phyloP scores from a whole-genome alignment of 37 sponge, comb jelly and placozoan species.

The Theonella swinhoei region DNA sequence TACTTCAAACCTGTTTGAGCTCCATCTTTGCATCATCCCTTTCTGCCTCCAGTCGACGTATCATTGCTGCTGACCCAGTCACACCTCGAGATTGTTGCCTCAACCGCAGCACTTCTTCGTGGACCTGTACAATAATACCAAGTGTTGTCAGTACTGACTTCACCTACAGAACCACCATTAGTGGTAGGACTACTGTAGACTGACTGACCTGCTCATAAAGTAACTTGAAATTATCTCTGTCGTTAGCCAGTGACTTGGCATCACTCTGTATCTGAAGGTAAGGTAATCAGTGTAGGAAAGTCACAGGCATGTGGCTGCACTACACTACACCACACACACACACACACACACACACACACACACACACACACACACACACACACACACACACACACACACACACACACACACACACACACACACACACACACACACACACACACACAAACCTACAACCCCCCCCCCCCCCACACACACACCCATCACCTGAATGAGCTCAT shows the following conservation, averaged over 20 bases:
- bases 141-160: not conserved
- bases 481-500: conserved; percentile 67
- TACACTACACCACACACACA: too few species aligned
- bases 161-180: not conserved
- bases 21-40: conserved; percentile 78
- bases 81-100: conserved; percentile 46
- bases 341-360: conserved; percentile 10
- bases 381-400: not conserved
- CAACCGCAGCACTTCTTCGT: conserved; percentile 62
- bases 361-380: too few species aligned
- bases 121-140: conserved; percentile 39
- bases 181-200: too few species aligned
- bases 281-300: conserved; percentile 13
- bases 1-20: conserved; percentile 22
- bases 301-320: not conserved
- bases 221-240: conserved; percentile 90
- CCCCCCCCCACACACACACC: too few species aligned
- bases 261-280: conserved; percentile 76
- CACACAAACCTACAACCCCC: not conserved
- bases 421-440: not conserved
- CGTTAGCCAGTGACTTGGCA: conserved; percentile 72
- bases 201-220: conserved; percentile 90
- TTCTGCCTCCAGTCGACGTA: conserved; percentile 69
- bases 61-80: not conserved
- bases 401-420: conserved; percentile 6